Evolutionary conservation across 2,888 invertebrate species (phyloP), one percentile per base, ranked within the genome.

Genomic region (Chaitophorus viminalis): DNA sequence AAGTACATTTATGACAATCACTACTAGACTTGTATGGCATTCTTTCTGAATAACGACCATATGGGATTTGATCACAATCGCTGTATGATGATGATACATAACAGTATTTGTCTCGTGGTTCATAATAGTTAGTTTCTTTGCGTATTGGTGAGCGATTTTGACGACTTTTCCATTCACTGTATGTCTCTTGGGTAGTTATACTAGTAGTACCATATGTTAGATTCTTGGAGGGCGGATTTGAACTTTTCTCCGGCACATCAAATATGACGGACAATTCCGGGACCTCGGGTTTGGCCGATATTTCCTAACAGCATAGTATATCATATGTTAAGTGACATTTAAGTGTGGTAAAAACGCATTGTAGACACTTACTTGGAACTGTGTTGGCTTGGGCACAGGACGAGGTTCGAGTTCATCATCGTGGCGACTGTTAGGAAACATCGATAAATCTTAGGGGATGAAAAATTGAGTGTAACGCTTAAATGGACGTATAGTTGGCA

Each of bases 191-290:
- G 25, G 70, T 60, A 31, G 54, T 74, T 72, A 60, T 79, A 74
- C 74, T 87, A 17, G 46, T 60, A 1, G 72, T 5, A 68, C 76
- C 11, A 46, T 46, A 74, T 1, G 54, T 11, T 39, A 74, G 74
- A 29, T 74, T 36, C 1, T 17, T 82, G 54, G 46, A 46, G 14
- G 52, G 54, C 11, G 70, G 31, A 0, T 82, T 88, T n/a, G 82
- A 82, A 81, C 17, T 82, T 46, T 29, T 78, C n/a, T 72, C 81
- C n/a, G 75, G 75, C 0, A 74, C 72, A 31, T 89, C 88, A 70
- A 89, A 89, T 3, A 89, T 88, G 9, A 89, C 77, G 6, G 89
- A 89, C 36, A 89, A 74, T 78, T 89, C 89, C 25, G 89, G 89
- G 25, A 89, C 89, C 46, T 89, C 88, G 11, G 89, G 89, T 29